Conservation (phyloP, 1,140 invertebrate species). For the Lordiphosa mommai region DNA sequence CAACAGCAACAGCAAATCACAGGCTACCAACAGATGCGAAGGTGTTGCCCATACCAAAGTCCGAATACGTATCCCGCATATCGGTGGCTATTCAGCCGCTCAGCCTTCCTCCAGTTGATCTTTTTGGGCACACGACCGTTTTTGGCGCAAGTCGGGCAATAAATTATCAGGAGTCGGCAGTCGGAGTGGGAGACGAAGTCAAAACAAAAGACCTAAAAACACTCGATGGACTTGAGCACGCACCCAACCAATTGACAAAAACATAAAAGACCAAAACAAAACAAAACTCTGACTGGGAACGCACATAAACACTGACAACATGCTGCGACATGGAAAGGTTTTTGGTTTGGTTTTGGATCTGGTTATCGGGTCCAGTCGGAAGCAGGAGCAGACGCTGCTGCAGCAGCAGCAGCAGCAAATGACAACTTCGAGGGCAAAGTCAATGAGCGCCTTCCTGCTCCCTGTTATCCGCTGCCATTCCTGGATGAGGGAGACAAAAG, state of each 20-base stretch:
- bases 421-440: conserved; percentile 67
- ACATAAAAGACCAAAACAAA: conserved; percentile 59
- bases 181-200: conserved; percentile 26
- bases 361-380: conserved; percentile 21
- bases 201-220: conserved; percentile 55
- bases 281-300: conserved; percentile 21
- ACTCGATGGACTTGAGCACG: conserved; percentile 56
- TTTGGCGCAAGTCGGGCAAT: conserved; percentile 66
- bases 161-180: conserved; percentile 63
- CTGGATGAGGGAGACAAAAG: conserved; percentile 2
- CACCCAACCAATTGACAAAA: conserved; percentile 62
- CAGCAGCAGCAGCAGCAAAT: conserved; percentile 39
- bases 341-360: conserved; percentile 56
- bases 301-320: conserved; percentile 37
- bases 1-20: conserved; percentile 56
- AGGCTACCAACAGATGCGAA: conserved; percentile 51
- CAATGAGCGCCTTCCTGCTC: conserved; percentile 74
- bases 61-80: conserved; percentile 36
- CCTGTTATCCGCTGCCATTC: conserved; percentile 49
- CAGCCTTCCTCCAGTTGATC: conserved; percentile 3
- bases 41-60: conserved; percentile 42
- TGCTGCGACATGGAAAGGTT: conserved; percentile 39
- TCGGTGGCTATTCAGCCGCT: conserved; percentile 9
- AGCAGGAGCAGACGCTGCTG: conserved; percentile 1
- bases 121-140: conserved; percentile 49